Evolutionary conservation across 1,140 invertebrate species (phyloP), one percentile per base, ranked within the genome.

Genomic region (Ceratitis capitata): DNA sequence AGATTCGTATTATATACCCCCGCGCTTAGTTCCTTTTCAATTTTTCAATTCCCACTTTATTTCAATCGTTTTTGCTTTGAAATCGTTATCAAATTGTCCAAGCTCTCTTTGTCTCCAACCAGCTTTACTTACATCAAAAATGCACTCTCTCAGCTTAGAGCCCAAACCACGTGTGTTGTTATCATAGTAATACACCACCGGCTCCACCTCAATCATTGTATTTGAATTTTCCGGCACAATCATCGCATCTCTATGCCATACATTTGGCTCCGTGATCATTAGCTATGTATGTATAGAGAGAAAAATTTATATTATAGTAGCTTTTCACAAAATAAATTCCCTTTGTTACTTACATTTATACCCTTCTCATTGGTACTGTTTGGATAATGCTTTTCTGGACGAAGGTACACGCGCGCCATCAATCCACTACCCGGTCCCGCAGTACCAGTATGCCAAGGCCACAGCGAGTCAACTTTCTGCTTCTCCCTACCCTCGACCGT

Each of bases 151-250:
- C 74, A 88, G 87, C 64, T 88, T 87, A 16, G 91, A 89, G 32
- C 86, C 85, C 7, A 91, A 86, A 5, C 87, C 87, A 9, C 90
- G 83, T 0, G 91, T 91, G 42, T 89, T 88, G 45, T 90, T 89
- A 51, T 91, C 91, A 51, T 88, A 89, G 16, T 89, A 91, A 51
- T 89, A 92, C 4, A 90, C 89, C 19, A 89, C 88, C 3, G 91
- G 91, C 10, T 92, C 91, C 0, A 92, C 86, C 26, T 89, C 89
- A 7, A 92, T 78, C 1, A 87, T 85, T 2, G 89, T 89, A 7
- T 89, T 84, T 0, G 91, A 89, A 32, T 91, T 87, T 1, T 86
- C 87, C 1, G 91, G 89, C 64, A 92, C 74, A 7, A 42, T 85
- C 47, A 85, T 88, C 0, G 88, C 88, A 84, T 87, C 74, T 23